phyloP scores from a whole-genome alignment of 2,113 vertebrate species.

The Pomatostomus ruficeps region DNA sequence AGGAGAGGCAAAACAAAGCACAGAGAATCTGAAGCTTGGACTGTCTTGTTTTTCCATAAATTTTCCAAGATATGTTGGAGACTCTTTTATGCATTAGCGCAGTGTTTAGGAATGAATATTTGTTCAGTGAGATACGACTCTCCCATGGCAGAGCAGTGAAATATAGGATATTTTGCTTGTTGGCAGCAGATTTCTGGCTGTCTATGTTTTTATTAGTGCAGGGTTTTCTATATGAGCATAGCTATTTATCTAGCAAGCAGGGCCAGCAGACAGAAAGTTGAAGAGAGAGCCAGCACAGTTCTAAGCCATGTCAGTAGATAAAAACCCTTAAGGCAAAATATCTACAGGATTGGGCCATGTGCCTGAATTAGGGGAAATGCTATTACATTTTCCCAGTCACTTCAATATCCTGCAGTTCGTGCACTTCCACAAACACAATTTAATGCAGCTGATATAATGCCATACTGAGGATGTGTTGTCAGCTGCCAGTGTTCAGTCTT shows the following conservation, averaged over 20 bases:
- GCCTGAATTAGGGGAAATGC: conserved; percentile 4
- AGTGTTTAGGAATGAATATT: conserved; percentile 47
- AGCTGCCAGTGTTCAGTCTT: background rate
- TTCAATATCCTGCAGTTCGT: conserved; percentile 2
- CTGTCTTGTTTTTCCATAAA: background rate
- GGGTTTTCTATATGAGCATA: conserved; percentile 39
- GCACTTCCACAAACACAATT: background rate
- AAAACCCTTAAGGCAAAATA: conserved; percentile 13
- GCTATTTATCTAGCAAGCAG: conserved; percentile 54
- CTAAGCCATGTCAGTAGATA: conserved; percentile 15
- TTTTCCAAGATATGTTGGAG: conserved; percentile 15
- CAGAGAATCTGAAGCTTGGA: background rate
- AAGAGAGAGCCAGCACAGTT: conserved; percentile 25
- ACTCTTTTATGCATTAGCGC: conserved; percentile 15
- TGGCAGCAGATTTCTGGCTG: conserved; percentile 61
- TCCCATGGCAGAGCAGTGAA: conserved; percentile 37
- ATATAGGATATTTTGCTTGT: conserved; percentile 57
- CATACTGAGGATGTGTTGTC: background rate
- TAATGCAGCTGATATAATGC: background rate
- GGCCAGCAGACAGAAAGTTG: conserved; percentile 37
- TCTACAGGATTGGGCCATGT: conserved; percentile 4
- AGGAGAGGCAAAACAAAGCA: background rate
- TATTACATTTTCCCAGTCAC: conserved; percentile 14
- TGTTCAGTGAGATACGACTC: conserved; percentile 48
- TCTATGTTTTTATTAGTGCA: conserved; percentile 53